Evolutionary conservation across 2,888 invertebrate genomes (phyloP).

Genomic region (Cynaeus angustus): DNA sequence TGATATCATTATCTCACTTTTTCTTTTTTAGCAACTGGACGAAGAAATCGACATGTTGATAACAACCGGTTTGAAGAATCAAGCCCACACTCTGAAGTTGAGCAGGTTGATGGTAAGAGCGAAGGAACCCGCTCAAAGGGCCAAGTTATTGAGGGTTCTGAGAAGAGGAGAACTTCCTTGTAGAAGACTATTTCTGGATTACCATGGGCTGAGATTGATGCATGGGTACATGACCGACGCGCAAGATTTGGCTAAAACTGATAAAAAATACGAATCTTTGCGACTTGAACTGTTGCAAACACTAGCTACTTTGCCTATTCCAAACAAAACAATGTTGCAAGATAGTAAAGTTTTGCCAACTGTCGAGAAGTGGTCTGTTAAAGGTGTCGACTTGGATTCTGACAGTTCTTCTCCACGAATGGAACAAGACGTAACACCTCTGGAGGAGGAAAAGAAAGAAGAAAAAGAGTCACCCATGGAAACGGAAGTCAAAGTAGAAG

Average conservation of each 20-base stretch:
- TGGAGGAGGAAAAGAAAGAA: conserved; percentile 24
- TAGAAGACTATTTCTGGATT: conserved; percentile 90
- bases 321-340: conserved; percentile 93
- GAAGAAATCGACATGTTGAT: conserved; percentile 90
- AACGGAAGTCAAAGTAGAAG: conserved; percentile 43
- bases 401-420: conserved; percentile 68
- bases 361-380: conserved; percentile 85
- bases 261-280: conserved; percentile 65
- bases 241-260: conserved; percentile 68
- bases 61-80: conserved; percentile 88
- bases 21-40: conserved; percentile 78
- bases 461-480: conserved; percentile 3
- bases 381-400: conserved; percentile 68
- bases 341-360: conserved; percentile 92
- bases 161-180: conserved; percentile 88
- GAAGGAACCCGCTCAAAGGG: conserved; percentile 85
- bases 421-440: conserved; percentile 53
- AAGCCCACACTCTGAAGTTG: conserved; percentile 90
- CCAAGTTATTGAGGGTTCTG: conserved; percentile 84
- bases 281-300: conserved; percentile 85
- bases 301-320: conserved; percentile 89
- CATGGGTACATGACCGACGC: conserved; percentile 95
- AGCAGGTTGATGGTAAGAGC: conserved; percentile 95
- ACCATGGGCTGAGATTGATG: conserved; percentile 91
- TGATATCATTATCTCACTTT: conserved; percentile 45